A percentile compares a stretch with the other conserved stretches of the same genome.
These are phyloP conservation scores for Cephalopholis sonnerati DNA, from an alignment of 2,113 vertebrate genomes.

Conservation along the genomic window DNA sequence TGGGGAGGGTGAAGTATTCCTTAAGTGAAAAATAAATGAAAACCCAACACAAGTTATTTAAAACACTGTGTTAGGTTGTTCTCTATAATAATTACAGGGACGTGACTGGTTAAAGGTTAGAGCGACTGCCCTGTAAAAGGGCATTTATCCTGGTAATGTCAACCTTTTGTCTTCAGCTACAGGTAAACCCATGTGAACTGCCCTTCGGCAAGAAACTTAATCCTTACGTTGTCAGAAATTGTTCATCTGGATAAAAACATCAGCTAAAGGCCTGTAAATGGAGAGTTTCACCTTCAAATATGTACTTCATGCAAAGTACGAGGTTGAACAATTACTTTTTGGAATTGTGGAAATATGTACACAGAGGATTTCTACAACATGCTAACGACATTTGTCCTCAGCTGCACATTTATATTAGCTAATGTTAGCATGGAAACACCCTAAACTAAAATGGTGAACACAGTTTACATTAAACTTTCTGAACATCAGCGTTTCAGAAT, in stretches of 20 bases:
- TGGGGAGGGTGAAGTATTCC: too few species aligned
- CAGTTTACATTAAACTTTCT: background rate
- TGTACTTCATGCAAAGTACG: background rate
- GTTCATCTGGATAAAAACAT: background rate
- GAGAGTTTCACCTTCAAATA: background rate
- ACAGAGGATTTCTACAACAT: background rate
- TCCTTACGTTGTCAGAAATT: background rate
- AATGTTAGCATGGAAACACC: background rate
- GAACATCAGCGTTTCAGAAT: background rate
- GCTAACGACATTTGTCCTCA: background rate
- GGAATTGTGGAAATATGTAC: background rate
- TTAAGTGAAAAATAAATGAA: background rate
- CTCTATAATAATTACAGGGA: background rate
- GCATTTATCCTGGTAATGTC: conserved; percentile 1
- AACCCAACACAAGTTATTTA: background rate
- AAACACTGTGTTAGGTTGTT: background rate
- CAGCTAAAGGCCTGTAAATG: background rate
- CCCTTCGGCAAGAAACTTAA: background rate
- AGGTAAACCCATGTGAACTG: background rate
- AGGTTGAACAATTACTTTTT: background rate
- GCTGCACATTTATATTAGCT: background rate
- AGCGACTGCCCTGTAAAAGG: conserved; percentile 7
- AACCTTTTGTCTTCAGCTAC: conserved; percentile 2
- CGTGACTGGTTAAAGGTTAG: background rate
- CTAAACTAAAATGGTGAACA: background rate